These are phyloP conservation scores for Chymomyza caudatula DNA, from an alignment of 2,888 invertebrate genomes.

Conservation along the genomic window DNA sequence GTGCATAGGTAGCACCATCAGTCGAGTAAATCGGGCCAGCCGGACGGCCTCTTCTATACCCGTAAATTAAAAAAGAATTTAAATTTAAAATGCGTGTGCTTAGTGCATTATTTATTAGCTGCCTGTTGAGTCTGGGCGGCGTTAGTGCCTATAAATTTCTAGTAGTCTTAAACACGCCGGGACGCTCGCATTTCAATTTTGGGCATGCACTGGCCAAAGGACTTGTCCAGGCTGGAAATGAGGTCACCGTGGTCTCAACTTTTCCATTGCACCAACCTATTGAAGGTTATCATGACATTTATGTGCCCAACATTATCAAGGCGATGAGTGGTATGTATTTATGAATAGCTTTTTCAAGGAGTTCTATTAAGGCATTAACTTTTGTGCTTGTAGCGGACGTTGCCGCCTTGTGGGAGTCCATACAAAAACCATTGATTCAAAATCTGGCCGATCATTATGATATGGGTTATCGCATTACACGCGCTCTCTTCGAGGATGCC, in stretches of 20 bases:
- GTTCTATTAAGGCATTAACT: no score
- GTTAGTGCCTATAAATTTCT: constrained; percentile 40
- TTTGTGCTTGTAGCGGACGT: constrained; percentile 21
- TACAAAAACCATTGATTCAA: constrained; percentile 21
- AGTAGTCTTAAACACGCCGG: constrained; percentile 46
- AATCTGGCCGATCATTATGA: constrained; percentile 32
- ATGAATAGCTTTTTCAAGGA: neutral
- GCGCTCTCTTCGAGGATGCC: constrained; percentile 25
- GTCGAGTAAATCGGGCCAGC: neutral
- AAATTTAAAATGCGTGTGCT: neutral
- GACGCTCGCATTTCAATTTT: constrained; percentile 64
- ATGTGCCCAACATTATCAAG: constrained; percentile 24
- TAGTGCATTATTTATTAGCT: neutral
- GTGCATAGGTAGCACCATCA: neutral
- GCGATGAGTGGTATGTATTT: constrained; percentile 16
- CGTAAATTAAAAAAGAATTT: neutral
- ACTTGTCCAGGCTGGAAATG: constrained; percentile 72
- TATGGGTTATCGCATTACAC: constrained; percentile 74
- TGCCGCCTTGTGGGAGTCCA: constrained; percentile 27
- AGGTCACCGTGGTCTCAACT: constrained; percentile 71
- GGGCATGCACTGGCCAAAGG: constrained; percentile 70
- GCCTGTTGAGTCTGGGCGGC: constrained; percentile 5
- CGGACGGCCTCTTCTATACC: neutral
- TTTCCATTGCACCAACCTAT: constrained; percentile 60
- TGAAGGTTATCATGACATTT: constrained; percentile 57